Evolutionary conservation across 1,140 invertebrate genomes (phyloP).

Genomic region (Steinernema feltiae): DNA sequence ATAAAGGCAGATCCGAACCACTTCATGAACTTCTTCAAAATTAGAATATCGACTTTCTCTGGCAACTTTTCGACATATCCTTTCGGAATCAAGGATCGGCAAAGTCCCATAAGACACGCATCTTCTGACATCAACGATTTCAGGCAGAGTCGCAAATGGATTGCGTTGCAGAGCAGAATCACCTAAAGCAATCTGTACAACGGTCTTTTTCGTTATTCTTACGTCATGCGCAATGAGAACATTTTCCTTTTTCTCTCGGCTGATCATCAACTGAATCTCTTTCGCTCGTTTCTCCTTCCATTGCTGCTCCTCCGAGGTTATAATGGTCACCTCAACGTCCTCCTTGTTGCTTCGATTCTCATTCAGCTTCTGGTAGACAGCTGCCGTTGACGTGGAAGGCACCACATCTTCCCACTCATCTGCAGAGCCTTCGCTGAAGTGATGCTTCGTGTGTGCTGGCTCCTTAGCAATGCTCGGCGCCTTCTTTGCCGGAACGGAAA

Average conservation of each 20-base stretch:
- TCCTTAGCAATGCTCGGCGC: background rate
- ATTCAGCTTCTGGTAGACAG: background rate
- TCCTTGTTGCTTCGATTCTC: background rate
- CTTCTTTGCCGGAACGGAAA: background rate
- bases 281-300: conserved; percentile 22
- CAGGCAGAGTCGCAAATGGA: conserved; percentile 24
- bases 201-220: no score
- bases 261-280: background rate
- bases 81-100: conserved; percentile 2
- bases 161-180: conserved; percentile 27
- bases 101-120: background rate
- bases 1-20: conserved; percentile 2
- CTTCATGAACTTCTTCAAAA: conserved; percentile 1
- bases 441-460: background rate
- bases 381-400: background rate
- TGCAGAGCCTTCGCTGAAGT: background rate
- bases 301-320: conserved; percentile 13
- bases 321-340: background rate
- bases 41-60: background rate
- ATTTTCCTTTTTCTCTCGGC: conserved; percentile 23
- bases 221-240: conserved; percentile 19
- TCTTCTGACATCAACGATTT: conserved; percentile 2
- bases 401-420: background rate
- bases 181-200: conserved; percentile 21
- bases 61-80: background rate